Evolutionary conservation across 2,113 vertebrate genomes (phyloP).

Genomic region (Leucopternis melanops): DNA sequence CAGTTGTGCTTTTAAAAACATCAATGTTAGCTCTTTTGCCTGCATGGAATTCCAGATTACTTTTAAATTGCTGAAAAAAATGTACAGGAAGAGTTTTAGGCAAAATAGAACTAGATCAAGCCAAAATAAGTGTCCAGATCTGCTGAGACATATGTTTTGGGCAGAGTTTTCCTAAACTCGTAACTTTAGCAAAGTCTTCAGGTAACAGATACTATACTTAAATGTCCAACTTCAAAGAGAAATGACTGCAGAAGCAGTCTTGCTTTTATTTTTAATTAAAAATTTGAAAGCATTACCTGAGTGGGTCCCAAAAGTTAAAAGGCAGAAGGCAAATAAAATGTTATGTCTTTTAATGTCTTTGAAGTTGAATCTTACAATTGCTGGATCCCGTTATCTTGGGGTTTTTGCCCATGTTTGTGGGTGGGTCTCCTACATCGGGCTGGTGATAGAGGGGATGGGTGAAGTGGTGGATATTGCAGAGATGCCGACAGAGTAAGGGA

Average conservation of each 20-base stretch:
- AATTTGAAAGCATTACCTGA: constrained; percentile 24
- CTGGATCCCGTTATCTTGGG: background rate
- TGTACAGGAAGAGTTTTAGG: background rate
- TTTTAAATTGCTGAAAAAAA: constrained; percentile 23
- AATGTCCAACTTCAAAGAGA: constrained; percentile 45
- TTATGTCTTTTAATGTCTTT: constrained; percentile 16
- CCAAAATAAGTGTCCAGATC: background rate
- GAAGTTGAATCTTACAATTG: background rate
- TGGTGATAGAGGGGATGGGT: background rate
- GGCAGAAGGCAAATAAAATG: constrained; percentile 48
- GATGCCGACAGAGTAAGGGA: background rate
- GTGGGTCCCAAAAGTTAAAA: constrained; percentile 32
- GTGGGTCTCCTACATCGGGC: background rate
- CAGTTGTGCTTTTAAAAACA: too few relatives aligned
- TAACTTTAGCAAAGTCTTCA: constrained; percentile 9
- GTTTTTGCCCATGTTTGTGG: background rate
- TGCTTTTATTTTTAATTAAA: constrained; percentile 60
- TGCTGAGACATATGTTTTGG: constrained; percentile 25
- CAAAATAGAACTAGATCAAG: constrained; percentile 17
- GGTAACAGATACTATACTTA: constrained; percentile 36
- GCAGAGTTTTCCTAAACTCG: background rate
- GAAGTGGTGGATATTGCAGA: background rate
- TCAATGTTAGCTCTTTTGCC: too few relatives aligned
- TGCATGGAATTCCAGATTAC: background rate
- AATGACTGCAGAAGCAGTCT: constrained; percentile 16